Conservation (phyloP, 1,140 invertebrate species). For the Eumeta japonica region DNA sequence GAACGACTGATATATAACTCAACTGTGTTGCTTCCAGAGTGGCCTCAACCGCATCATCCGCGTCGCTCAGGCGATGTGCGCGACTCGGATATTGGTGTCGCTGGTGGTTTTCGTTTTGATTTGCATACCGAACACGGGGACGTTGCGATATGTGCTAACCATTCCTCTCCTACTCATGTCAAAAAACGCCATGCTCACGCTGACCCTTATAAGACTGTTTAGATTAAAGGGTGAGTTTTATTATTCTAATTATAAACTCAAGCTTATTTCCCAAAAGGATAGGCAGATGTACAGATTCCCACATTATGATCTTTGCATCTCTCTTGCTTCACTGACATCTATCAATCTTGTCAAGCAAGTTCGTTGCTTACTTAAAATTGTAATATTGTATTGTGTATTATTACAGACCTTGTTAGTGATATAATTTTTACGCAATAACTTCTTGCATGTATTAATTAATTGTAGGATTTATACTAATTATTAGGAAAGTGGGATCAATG, state of each 20-base stretch:
- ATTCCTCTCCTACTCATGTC: slow-evolving; percentile 23
- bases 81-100: slow-evolving; percentile 17
- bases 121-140: slow-evolving; percentile 8
- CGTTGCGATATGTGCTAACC: slow-evolving; percentile 22
- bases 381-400: no score
- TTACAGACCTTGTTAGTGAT: no score
- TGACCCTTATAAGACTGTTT: slow-evolving; percentile 20
- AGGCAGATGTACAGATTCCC: no score
- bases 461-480: no score
- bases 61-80: slow-evolving; percentile 22
- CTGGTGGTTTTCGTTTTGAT: slow-evolving; percentile 8
- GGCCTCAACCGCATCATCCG: slow-evolving; percentile 27
- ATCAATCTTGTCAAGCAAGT: no score
- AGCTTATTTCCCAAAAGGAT: no score
- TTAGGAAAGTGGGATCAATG: no score
- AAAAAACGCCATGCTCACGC: slow-evolving; percentile 9
- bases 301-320: no score
- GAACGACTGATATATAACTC: background rate
- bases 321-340: no score
- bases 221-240: slow-evolving; percentile 21
- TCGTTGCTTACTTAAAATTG: no score
- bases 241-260: background rate
- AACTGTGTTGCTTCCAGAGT: slow-evolving; percentile 14
- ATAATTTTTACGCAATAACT: no score
- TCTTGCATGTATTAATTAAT: no score